phyloP scores from a whole-genome alignment of 2,113 vertebrate genomes.

The Corvus hawaiiensis region DNA sequence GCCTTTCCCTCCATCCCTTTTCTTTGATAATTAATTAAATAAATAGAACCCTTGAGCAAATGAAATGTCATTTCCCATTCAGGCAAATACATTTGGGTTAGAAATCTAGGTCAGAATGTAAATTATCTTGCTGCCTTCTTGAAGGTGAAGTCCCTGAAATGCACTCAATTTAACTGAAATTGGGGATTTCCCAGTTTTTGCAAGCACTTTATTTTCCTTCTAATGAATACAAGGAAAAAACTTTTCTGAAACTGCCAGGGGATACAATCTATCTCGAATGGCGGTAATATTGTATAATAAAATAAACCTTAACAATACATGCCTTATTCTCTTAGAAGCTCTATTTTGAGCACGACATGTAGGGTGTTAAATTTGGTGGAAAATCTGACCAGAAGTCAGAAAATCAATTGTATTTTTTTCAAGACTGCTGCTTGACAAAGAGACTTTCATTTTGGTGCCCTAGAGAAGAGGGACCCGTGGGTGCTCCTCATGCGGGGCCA shows the following conservation, averaged over 20 bases:
- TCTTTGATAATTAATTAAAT: constrained; percentile 49
- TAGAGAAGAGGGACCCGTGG: not conserved
- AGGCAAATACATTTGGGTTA: constrained; percentile 63
- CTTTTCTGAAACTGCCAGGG: constrained; percentile 35
- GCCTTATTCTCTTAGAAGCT: not conserved
- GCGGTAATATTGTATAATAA: constrained; percentile 42
- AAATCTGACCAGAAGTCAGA: constrained; percentile 39
- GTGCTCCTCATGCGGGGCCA: accelerated
- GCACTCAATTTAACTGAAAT: constrained; percentile 52
- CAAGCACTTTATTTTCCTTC: constrained; percentile 51
- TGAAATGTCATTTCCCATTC: constrained; percentile 62
- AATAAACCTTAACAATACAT: constrained; percentile 39
- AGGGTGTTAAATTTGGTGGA: constrained; percentile 43
- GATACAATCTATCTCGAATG: constrained; percentile 12
- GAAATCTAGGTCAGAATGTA: constrained; percentile 67
- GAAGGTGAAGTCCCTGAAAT: constrained; percentile 63
- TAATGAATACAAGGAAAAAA: constrained; percentile 45
- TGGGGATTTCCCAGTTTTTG: constrained; percentile 57
- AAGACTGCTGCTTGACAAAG: not conserved
- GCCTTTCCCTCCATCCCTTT: not conserved
- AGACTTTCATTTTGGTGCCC: not conserved
- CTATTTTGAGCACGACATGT: not conserved
- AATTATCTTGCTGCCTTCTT: constrained; percentile 54
- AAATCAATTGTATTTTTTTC: not conserved
- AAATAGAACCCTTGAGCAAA: constrained; percentile 51